phyloP scores from a whole-genome alignment of 2,113 vertebrate genomes.

The Mesocricetus auratus region DNA sequence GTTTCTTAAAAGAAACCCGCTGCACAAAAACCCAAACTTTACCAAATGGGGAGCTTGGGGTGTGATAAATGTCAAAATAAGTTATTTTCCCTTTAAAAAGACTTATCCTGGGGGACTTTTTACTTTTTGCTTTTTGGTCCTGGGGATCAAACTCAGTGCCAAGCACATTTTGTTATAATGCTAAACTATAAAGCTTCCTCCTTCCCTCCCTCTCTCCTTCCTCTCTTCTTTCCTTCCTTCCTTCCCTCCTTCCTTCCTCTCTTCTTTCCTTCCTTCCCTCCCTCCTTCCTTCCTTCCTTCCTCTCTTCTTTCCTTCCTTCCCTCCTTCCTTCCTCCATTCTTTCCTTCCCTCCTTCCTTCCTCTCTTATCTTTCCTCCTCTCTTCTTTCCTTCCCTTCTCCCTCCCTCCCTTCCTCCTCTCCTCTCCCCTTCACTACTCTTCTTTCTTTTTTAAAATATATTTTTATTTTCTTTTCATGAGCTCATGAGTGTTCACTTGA shows the following conservation, averaged over 20 bases:
- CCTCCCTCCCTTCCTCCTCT: no score
- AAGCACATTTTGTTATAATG: background rate
- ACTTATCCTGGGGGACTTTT: background rate
- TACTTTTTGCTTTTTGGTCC: background rate
- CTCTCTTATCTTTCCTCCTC: fast-evolving
- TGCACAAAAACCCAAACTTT: conserved; percentile 70
- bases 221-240: background rate
- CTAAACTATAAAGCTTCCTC: background rate
- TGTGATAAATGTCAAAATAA: conserved; percentile 43
- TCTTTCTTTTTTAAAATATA: background rate
- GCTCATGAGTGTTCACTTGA: background rate
- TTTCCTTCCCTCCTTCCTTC: fast-evolving
- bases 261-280: background rate
- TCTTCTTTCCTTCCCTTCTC: background rate
- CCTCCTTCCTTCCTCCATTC: background rate
- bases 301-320: background rate
- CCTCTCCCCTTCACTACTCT: background rate
- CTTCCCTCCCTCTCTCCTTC: fast-evolving
- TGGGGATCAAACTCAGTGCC: background rate
- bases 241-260: background rate
- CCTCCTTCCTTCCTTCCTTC: background rate
- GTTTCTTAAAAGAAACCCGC: conserved; percentile 58
- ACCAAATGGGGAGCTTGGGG: conserved; percentile 21
- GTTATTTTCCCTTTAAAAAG: conserved; percentile 54
- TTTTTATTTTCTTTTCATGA: background rate